These are phyloP conservation scores for Todus mexicanus DNA, from an alignment of 2,797 vertebrate genomes.

Conservation along the genomic window DNA sequence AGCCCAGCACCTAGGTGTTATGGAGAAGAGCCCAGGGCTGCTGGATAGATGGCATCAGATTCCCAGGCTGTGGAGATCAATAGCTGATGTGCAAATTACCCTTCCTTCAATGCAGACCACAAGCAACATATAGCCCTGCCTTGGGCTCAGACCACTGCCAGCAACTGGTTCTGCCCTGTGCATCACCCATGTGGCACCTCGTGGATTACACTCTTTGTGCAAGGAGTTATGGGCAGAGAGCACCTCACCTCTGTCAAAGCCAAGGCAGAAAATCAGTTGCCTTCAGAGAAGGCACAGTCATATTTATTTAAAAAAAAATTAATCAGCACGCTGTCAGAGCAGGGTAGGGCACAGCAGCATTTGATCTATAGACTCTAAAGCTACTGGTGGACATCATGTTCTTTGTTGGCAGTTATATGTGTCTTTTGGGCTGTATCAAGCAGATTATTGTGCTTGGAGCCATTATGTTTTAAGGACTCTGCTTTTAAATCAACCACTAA, in stretches of 20 bases:
- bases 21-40: neutral
- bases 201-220: neutral
- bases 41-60: neutral
- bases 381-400: neutral
- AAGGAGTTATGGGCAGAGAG: neutral
- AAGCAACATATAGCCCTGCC: neutral
- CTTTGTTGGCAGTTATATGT: neutral
- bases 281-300: neutral
- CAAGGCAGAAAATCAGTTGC: neutral
- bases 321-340: neutral
- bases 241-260: neutral
- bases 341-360: neutral
- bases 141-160: neutral
- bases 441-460: neutral
- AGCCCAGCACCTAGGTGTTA: neutral
- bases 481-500: neutral
- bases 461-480: neutral
- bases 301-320: neutral
- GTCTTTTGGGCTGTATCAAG: neutral
- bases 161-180: no score
- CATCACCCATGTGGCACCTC: neutral
- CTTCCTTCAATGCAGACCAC: fast-evolving
- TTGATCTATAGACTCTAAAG: neutral
- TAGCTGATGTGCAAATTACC: neutral
- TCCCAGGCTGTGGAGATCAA: neutral